These are phyloP conservation scores for Homarus americanus DNA, from an alignment of 1,140 invertebrate species.

Conservation along the genomic window DNA sequence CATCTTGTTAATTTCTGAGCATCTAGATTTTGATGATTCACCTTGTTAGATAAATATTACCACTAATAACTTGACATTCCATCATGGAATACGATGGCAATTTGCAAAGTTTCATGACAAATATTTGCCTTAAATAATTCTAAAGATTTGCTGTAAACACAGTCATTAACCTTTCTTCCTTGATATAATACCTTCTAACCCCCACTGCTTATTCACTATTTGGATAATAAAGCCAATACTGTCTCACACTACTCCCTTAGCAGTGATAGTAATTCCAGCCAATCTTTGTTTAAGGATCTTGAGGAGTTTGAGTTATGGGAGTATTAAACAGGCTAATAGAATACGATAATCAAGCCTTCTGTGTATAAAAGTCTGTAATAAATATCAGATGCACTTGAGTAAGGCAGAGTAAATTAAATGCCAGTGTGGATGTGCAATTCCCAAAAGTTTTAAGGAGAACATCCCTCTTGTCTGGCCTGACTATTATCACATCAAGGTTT, in stretches of 20 bases:
- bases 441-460: background rate
- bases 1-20: background rate
- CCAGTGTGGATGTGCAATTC: background rate
- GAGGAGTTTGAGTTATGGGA: slow-evolving; percentile 10
- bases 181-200: background rate
- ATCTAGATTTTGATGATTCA: background rate
- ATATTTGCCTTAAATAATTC: slow-evolving; percentile 17
- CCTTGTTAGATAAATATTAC: slow-evolving; percentile 9
- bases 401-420: slow-evolving; percentile 21
- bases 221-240: background rate
- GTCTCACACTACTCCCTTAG: background rate
- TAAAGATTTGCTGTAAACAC: slow-evolving; percentile 13
- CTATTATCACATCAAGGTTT: slow-evolving; percentile 15
- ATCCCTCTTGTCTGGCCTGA: slow-evolving; percentile 19
- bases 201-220: background rate
- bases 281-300: slow-evolving; percentile 1
- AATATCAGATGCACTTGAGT: slow-evolving; percentile 18
- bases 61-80: slow-evolving; percentile 5
- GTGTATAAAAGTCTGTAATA: slow-evolving; percentile 7
- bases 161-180: background rate
- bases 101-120: slow-evolving; percentile 1
- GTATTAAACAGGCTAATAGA: slow-evolving; percentile 13
- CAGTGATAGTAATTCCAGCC: background rate
- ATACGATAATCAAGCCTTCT: slow-evolving; percentile 1
- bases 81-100: background rate